Evolutionary conservation across 2,797 vertebrate species (phyloP).

Genomic region (Champsocephalus esox): DNA sequence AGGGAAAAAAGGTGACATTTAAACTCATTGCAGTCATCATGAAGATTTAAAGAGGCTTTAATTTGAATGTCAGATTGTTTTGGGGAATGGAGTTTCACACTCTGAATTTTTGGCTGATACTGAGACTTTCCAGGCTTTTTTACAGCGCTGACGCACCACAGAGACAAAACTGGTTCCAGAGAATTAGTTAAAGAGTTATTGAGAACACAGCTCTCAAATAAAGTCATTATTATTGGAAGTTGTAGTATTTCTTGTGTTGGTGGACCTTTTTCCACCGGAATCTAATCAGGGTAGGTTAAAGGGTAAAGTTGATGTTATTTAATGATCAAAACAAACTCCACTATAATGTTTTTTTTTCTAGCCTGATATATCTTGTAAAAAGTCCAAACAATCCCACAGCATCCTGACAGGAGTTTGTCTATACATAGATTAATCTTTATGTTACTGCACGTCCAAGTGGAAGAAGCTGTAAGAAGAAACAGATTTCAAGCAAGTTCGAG

Average conservation of each 20-base stretch:
- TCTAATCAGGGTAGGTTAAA: background rate
- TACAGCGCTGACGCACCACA: background rate
- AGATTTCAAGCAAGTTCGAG: too few relatives aligned
- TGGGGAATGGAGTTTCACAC: background rate
- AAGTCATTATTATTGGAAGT: background rate
- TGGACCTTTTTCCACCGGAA: background rate
- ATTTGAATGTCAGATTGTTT: background rate
- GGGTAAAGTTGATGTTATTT: background rate
- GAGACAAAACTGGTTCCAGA: background rate
- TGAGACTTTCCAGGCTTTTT: constrained; percentile 27
- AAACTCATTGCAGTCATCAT: constrained; percentile 4
- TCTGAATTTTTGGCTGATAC: background rate
- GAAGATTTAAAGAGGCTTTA: constrained; percentile 17
- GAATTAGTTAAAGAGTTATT: background rate
- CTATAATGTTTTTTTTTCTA: too few relatives aligned
- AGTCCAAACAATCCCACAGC: too few relatives aligned
- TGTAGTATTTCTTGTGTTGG: background rate
- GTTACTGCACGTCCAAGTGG: too few relatives aligned
- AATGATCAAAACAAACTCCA: too few relatives aligned
- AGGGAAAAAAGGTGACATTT: constrained; percentile 28
- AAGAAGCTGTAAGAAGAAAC: too few relatives aligned
- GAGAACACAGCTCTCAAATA: background rate
- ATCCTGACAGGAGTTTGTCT: too few relatives aligned
- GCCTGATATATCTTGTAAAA: too few relatives aligned
- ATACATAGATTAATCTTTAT: too few relatives aligned